A percentile compares a stretch with the other conserved stretches of the same genome.
These are phyloP conservation scores for Artemia sinica DNA, from an alignment of 2,888 invertebrate species.

Conservation along the genomic window DNA sequence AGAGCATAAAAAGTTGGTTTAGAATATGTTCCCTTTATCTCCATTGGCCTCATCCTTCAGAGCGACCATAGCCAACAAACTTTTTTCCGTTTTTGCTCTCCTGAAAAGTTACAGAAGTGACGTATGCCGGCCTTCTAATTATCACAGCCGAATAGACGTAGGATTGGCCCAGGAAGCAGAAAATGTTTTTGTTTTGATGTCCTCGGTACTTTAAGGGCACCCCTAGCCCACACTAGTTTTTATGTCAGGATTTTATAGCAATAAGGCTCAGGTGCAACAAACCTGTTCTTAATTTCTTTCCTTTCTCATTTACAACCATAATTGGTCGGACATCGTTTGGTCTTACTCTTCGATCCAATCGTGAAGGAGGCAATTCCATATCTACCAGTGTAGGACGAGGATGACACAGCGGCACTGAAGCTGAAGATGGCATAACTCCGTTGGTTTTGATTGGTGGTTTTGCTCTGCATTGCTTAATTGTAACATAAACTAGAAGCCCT, in stretches of 20 bases:
- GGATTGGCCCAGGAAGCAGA: too few relatives aligned
- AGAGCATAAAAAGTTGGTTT: too few relatives aligned
- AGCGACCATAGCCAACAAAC: too few relatives aligned
- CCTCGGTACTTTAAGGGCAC: too few relatives aligned
- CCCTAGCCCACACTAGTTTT: not conserved
- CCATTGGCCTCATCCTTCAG: too few relatives aligned
- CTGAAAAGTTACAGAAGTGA: too few relatives aligned
- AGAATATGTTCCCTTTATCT: too few relatives aligned
- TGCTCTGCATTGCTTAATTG: constrained; percentile 29
- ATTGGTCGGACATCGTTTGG: not conserved
- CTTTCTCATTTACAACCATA: not conserved
- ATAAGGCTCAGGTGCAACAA: not conserved
- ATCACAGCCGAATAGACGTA: too few relatives aligned
- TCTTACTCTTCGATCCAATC: not conserved
- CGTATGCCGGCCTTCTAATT: too few relatives aligned
- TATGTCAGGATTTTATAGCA: not conserved
- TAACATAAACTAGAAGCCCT: constrained; percentile 30
- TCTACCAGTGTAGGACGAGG: not conserved
- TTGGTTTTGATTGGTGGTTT: constrained; percentile 17
- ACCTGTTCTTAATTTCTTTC: constrained; percentile 4
- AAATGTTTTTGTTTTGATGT: too few relatives aligned
- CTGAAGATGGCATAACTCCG: not conserved
- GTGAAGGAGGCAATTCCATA: not conserved
- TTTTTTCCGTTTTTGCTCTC: too few relatives aligned
- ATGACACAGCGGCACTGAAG: not conserved